A percentile compares a stretch with the other conserved stretches of the same genome.
These are phyloP conservation scores for Sitophilus oryzae DNA, from an alignment of 1,140 invertebrate genomes.

Conservation along the genomic window DNA sequence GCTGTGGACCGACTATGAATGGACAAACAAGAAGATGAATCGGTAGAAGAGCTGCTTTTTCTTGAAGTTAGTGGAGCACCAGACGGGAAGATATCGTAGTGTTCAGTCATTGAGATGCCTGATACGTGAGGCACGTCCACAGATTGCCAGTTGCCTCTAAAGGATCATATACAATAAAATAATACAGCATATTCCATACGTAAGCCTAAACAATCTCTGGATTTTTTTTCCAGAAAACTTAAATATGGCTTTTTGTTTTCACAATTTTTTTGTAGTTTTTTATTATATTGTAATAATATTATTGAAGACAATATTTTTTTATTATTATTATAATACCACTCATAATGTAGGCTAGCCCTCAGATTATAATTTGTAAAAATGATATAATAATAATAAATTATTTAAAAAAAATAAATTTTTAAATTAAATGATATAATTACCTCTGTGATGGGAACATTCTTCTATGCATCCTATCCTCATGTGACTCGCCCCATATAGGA, in stretches of 20 bases:
- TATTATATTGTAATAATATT: too few relatives aligned
- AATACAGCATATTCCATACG: not conserved
- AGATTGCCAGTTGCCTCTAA: constrained; percentile 42
- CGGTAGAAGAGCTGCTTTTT: constrained; percentile 58
- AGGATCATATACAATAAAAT: constrained; percentile 13
- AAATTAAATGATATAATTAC: constrained; percentile 23
- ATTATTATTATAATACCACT: too few relatives aligned
- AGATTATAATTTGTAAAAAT: too few relatives aligned
- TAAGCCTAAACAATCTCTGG: not conserved
- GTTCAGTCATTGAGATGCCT: constrained; percentile 36
- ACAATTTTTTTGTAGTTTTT: too few relatives aligned
- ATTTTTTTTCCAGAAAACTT: too few relatives aligned
- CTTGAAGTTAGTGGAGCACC: constrained; percentile 47
- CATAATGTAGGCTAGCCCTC: too few relatives aligned
- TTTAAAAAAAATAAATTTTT: too few relatives aligned
- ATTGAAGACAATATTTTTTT: too few relatives aligned
- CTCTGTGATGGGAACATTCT: constrained; percentile 38
- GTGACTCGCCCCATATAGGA: constrained; percentile 36
- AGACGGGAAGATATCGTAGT: constrained; percentile 40
- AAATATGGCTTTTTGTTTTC: too few relatives aligned
- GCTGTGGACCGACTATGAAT: constrained; percentile 53
- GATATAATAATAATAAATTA: too few relatives aligned
- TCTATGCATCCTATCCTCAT: constrained; percentile 41
- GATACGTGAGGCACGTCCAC: constrained; percentile 33
- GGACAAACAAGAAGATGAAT: constrained; percentile 54